phyloP scores from a whole-genome alignment of 2,113 vertebrate genomes.

The Zosterops lateralis region DNA sequence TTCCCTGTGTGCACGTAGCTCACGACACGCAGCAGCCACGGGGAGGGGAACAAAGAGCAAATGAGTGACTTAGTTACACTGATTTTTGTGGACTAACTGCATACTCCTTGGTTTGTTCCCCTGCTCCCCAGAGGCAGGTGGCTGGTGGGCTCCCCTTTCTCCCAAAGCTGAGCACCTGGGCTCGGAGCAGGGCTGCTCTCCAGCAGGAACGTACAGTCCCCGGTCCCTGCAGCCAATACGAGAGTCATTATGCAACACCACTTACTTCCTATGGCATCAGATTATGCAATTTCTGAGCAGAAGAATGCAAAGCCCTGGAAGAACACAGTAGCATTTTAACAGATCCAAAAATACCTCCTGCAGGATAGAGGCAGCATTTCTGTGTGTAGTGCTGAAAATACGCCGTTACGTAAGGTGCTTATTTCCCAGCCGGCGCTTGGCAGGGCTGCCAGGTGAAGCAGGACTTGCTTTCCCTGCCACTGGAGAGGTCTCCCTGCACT shows the following conservation, averaged over 20 bases:
- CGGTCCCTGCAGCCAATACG: background rate
- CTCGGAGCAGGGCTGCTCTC: background rate
- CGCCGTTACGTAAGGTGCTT: conserved; percentile 30
- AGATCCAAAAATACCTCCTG: conserved; percentile 56
- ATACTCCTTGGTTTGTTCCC: background rate
- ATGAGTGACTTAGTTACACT: accelerated
- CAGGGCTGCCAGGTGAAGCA: conserved; percentile 8
- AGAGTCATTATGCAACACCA: conserved; percentile 49
- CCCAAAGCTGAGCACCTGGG: accelerated
- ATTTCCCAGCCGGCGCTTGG: background rate
- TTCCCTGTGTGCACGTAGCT: background rate
- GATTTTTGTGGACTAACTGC: background rate
- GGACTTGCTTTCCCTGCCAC: background rate
- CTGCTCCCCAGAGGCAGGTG: background rate
- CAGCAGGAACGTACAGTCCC: background rate
- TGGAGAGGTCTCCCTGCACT: background rate
- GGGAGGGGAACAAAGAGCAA: background rate
- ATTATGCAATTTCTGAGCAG: conserved; percentile 61
- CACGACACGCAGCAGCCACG: accelerated
- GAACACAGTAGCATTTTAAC: conserved; percentile 39
- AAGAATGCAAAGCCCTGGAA: conserved; percentile 54
- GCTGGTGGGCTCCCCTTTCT: background rate
- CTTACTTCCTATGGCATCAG: conserved; percentile 45
- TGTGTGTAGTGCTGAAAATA: conserved; percentile 32
- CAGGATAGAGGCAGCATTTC: conserved; percentile 29